Evolutionary conservation across 2,888 invertebrate genomes (phyloP).

Genomic region (Xestoiulus laeticollis): DNA sequence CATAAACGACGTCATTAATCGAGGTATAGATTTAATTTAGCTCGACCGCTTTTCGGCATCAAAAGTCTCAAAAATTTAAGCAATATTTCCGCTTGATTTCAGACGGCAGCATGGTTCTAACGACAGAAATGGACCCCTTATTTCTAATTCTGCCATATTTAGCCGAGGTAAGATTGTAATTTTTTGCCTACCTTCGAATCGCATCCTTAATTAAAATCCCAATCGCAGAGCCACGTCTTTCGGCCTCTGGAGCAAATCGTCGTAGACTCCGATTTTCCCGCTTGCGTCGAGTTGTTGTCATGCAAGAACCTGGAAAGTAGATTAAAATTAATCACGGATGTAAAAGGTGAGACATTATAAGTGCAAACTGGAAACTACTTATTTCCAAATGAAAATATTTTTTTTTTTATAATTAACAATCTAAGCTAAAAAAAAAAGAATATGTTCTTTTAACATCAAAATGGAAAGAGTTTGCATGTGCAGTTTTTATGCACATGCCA

Average conservation of each 20-base stretch:
- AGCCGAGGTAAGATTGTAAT: neutral
- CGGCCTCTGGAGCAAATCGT: neutral
- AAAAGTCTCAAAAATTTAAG: neutral
- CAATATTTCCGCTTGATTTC: neutral
- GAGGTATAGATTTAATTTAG: neutral
- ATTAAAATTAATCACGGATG: neutral
- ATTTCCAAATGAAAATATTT: too few species aligned
- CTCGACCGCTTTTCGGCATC: too few species aligned
- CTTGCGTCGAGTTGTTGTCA: neutral
- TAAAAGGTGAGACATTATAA: neutral
- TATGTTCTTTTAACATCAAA: too few species aligned
- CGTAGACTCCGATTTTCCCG: neutral
- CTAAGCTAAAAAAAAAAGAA: too few species aligned
- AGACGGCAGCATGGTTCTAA: neutral
- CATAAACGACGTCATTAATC: neutral
- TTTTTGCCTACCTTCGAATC: neutral
- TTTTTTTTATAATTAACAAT: too few species aligned
- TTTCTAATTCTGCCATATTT: constrained; percentile 34
- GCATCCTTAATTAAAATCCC: neutral
- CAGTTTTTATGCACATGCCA: neutral
- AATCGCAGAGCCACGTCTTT: neutral
- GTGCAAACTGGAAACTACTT: too few species aligned
- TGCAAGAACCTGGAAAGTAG: neutral
- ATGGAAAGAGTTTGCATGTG: too few species aligned
- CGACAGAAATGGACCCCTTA: neutral